These are phyloP conservation scores for Halisarca cf. caerulea DNA, from an alignment of 37 sponge, comb jelly and placozoan genomes.

Conservation along the genomic window DNA sequence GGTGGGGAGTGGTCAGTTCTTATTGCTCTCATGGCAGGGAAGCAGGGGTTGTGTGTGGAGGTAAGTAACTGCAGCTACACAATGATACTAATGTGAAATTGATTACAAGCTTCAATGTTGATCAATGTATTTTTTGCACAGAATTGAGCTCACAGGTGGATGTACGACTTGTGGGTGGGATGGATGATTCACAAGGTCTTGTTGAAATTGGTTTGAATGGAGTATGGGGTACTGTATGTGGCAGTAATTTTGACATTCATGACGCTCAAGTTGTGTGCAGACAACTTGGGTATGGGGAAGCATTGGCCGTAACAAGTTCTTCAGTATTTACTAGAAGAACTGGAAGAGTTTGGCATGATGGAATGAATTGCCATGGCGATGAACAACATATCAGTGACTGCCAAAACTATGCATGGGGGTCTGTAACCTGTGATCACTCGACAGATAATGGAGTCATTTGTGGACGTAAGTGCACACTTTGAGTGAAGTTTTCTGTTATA, in stretches of 20 bases:
- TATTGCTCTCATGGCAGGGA: neutral
- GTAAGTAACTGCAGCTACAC: neutral
- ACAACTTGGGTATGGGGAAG: neutral
- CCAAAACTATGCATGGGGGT: neutral
- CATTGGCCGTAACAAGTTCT: neutral
- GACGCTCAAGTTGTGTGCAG: conserved; percentile 68
- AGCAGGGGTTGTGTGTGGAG: neutral
- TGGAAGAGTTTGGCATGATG: neutral
- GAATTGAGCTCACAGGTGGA: neutral
- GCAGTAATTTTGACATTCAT: conserved; percentile 45
- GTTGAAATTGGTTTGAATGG: conserved; percentile 59
- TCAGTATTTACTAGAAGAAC: neutral
- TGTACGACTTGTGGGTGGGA: conserved; percentile 34
- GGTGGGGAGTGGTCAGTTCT: neutral
- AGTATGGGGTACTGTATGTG: conserved; percentile 78
- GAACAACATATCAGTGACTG: neutral
- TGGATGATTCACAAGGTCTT: conserved; percentile 16
- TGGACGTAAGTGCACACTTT: too few species aligned
- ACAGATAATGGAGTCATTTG: too few species aligned
- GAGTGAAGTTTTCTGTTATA: too few species aligned
- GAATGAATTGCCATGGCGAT: neutral
- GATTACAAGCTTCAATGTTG: too few species aligned
- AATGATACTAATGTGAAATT: too few species aligned
- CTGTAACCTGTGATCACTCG: too few species aligned
- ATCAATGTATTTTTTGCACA: too few species aligned